A percentile compares a stretch with the other conserved stretches of the same genome.
These are phyloP conservation scores for Nephrotoma flavescens DNA, from an alignment of 2,888 invertebrate species.

Conservation along the genomic window DNA sequence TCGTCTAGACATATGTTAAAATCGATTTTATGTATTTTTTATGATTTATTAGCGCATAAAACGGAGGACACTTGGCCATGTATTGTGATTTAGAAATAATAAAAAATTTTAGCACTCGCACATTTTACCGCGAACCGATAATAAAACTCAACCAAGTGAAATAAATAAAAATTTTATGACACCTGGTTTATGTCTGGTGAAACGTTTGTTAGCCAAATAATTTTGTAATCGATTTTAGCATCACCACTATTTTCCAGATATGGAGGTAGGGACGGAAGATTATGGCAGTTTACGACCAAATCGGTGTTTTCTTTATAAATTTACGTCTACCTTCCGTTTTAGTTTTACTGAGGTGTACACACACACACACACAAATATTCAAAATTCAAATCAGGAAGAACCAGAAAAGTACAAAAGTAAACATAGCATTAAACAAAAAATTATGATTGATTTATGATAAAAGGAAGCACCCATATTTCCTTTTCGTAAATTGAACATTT, in stretches of 20 bases:
- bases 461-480: background rate
- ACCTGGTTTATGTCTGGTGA: background rate
- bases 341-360: background rate
- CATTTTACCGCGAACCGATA: background rate
- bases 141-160: background rate
- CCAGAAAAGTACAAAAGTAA: background rate
- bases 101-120: background rate
- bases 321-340: background rate
- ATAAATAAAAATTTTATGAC: background rate
- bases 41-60: background rate
- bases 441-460: background rate
- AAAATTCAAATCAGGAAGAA: background rate
- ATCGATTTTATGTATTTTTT: background rate
- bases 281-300: background rate
- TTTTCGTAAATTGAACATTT: background rate
- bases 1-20: too few species aligned
- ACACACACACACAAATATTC: background rate
- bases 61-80: background rate
- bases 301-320: background rate
- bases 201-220: background rate
- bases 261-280: background rate
- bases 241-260: background rate
- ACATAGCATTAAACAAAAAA: background rate
- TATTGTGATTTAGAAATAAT: background rate
- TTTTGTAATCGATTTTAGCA: background rate